These are phyloP conservation scores for Ecdyonurus torrentis DNA, from an alignment of 2,888 invertebrate genomes.

Conservation along the genomic window DNA sequence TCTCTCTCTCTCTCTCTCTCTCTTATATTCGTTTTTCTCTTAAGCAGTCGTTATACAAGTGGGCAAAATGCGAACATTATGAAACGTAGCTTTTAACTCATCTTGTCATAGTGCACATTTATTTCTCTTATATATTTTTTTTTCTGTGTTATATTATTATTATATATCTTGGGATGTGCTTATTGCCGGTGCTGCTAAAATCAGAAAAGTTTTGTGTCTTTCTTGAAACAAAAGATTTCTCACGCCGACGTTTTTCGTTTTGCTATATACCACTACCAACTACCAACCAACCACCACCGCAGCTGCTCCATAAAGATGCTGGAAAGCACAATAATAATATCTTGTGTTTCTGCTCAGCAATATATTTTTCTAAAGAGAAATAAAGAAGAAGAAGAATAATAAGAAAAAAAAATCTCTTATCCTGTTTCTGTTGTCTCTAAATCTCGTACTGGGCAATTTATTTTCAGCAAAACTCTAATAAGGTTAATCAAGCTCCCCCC, in stretches of 20 bases:
- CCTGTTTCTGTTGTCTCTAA: constrained; percentile 1
- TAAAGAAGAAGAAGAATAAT: neutral
- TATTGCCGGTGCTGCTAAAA: neutral
- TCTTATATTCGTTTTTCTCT: too few relatives aligned
- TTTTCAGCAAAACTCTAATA: constrained; percentile 11
- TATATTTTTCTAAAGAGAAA: neutral
- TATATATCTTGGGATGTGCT: too few relatives aligned
- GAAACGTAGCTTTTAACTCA: neutral
- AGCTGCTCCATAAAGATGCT: constrained; percentile 4
- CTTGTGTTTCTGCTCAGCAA: neutral
- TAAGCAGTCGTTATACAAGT: too few relatives aligned
- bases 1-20: neutral
- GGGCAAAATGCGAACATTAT: neutral
- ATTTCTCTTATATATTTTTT: neutral
- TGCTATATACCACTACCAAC: too few relatives aligned
- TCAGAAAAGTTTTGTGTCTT: neutral
- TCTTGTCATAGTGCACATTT: neutral
- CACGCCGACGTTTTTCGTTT: too few relatives aligned
- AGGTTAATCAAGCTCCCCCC: constrained; percentile 14
- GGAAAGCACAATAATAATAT: neutral
- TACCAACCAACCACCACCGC: neutral
- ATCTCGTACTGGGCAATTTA: neutral
- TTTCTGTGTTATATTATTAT: neutral
- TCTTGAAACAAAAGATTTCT: neutral
- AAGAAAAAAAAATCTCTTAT: neutral